Evolutionary conservation across 2,888 invertebrate species (phyloP).

Genomic region (Glaucopsyche alexis): DNA sequence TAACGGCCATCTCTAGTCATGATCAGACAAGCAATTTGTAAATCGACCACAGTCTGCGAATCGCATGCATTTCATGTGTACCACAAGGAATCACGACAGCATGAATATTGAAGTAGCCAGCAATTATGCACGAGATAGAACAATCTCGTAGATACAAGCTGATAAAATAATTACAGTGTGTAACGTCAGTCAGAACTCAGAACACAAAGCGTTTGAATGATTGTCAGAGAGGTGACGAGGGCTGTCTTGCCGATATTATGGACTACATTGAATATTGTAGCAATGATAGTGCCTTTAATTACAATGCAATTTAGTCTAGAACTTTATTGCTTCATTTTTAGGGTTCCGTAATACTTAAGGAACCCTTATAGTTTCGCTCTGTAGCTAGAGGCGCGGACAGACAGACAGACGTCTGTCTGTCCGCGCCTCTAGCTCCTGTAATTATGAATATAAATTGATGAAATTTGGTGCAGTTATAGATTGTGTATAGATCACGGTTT

Average conservation of each 20-base stretch:
- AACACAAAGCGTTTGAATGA: slow-evolving; percentile 21
- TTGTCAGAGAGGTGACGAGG: slow-evolving; percentile 8
- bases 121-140: neutral
- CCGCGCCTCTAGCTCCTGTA: no score
- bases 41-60: neutral
- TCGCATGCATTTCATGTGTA: neutral
- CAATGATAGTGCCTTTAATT: neutral
- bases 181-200: neutral
- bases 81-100: neutral
- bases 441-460: no score
- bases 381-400: no score
- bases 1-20: no score
- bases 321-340: no score
- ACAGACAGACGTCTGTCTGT: no score
- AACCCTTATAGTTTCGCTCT: no score
- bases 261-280: neutral
- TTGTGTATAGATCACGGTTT: no score
- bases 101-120: slow-evolving; percentile 11
- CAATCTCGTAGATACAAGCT: slow-evolving; percentile 16
- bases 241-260: neutral
- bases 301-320: no score
- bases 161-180: slow-evolving; percentile 18
- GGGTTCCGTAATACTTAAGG: no score
- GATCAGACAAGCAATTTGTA: neutral
- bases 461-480: no score